Base-by-base conservation (phyloP, 2,797 vertebrate species). In the Sorex maritimensis region DNA sequence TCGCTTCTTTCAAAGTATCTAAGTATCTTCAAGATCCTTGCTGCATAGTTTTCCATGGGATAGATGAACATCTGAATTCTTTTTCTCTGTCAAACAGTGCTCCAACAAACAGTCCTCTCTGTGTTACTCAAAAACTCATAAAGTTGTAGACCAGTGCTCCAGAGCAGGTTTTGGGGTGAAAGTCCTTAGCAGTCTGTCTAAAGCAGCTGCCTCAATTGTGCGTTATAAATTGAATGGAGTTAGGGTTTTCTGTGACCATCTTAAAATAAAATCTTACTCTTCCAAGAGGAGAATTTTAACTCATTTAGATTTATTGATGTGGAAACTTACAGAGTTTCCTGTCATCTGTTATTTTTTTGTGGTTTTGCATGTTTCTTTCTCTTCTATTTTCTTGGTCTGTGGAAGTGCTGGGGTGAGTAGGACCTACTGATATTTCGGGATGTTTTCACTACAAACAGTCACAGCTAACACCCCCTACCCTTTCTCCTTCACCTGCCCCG, bases 261-360 rank as follows among this genome's bases (percentile, higher is more conserved):
- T 30, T 84, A 89, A 94, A 87, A 78, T 89, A 63, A 49, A 86
- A 63, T 81, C n/a, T 81, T 78, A 86, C n/a, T 61, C 65, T 80
- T 86, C 58, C 55, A 49, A 74, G 9, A 71, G 41, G 1, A 30
- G 2, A 88, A 83, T 88, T 86, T 95, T 88, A 93, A 79, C 55
- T 63, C 63, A 74, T 63, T 93, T 86, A 58, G 21, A 91, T 63
- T 93, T 78, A 77, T 30, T 88, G 77, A 49, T 72, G 34, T 83
- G 44, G 72, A 92, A 84, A 63, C 13, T 55, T 86, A 55, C 19
- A 19, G 61, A 83, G 88, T 26, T n/a, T 88, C 13, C 34, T 15
- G 68, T 79, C 49, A 67, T 85, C 5, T 87, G 8, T 58, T 73
- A 21, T 69, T 92, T 63, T 24, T 28, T 46, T 82, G 15, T 44